Evolutionary conservation across 1,140 invertebrate species (phyloP).

Genomic region (Eulimnadia texana): DNA sequence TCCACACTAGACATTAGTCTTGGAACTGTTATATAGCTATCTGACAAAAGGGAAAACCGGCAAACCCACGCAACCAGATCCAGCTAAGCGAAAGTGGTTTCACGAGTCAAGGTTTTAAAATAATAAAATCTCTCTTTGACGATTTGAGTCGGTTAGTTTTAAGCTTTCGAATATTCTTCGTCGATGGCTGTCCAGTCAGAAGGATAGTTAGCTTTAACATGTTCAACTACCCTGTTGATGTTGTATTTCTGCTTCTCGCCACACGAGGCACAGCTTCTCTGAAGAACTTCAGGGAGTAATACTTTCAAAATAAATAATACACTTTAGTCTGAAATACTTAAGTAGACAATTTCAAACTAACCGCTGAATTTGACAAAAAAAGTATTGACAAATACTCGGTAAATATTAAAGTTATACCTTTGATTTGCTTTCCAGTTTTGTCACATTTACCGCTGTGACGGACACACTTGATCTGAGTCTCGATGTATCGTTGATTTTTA

Average conservation of each 20-base stretch:
- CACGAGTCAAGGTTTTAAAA: no score
- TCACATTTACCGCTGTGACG: constrained; percentile 7
- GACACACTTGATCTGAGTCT: constrained; percentile 12
- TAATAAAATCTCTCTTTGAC: no score
- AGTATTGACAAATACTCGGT: no score
- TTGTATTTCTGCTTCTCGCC: neutral
- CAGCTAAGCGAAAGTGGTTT: no score
- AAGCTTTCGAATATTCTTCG: neutral
- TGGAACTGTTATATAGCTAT: no score
- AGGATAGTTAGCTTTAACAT: neutral
- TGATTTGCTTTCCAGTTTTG: constrained; percentile 3
- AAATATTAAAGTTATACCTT: neutral
- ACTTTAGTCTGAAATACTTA: no score
- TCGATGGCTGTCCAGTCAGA: constrained; percentile 4
- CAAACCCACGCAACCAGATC: no score
- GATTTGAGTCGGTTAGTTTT: no score
- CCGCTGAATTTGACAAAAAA: no score
- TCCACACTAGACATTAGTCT: no score
- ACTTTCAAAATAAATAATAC: neutral
- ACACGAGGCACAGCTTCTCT: constrained; percentile 1
- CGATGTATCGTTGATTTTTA: neutral
- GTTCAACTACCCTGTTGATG: neutral
- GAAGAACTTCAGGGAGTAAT: constrained; percentile 5
- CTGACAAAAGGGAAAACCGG: no score
- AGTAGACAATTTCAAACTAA: neutral